Evolutionary conservation across 1,140 invertebrate genomes (phyloP).

Genomic region (Zophobas morio): DNA sequence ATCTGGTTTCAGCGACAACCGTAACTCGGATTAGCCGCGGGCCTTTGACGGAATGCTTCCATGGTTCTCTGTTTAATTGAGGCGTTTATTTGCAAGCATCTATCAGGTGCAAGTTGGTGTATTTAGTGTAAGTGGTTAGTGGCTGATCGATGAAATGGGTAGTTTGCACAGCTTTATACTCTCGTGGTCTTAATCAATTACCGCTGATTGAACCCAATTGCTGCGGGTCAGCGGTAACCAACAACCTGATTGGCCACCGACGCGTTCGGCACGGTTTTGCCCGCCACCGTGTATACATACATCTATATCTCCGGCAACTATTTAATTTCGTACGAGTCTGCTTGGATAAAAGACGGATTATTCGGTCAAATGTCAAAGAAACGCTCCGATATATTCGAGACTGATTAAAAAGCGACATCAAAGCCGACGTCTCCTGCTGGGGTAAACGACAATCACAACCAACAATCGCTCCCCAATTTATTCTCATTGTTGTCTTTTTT

Average conservation of each 20-base stretch:
- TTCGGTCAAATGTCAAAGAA: conserved; percentile 67
- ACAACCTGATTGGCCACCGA: conserved; percentile 48
- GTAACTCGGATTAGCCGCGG: conserved; percentile 1
- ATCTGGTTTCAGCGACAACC: too few species aligned
- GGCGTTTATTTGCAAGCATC: conserved; percentile 42
- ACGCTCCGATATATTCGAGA: conserved; percentile 63
- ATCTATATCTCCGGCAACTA: conserved; percentile 4
- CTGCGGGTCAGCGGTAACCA: conserved; percentile 52
- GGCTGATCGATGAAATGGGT: conserved; percentile 56
- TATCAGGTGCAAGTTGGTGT: conserved; percentile 38
- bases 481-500: conserved; percentile 66
- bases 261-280: conserved; percentile 18
- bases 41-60: conserved; percentile 12
- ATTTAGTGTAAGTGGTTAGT: conserved; percentile 45
- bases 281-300: conserved; percentile 9
- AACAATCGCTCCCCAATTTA: conserved; percentile 67
- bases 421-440: conserved; percentile 58
- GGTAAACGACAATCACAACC: conserved; percentile 66
- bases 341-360: conserved; percentile 64
- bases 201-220: conserved; percentile 60
- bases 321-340: conserved; percentile 37
- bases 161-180: conserved; percentile 50
- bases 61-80: conserved; percentile 34
- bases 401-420: conserved; percentile 67
- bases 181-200: conserved; percentile 59